phyloP scores from a whole-genome alignment of 1,140 invertebrate genomes.

The Halictus rubicundus region DNA sequence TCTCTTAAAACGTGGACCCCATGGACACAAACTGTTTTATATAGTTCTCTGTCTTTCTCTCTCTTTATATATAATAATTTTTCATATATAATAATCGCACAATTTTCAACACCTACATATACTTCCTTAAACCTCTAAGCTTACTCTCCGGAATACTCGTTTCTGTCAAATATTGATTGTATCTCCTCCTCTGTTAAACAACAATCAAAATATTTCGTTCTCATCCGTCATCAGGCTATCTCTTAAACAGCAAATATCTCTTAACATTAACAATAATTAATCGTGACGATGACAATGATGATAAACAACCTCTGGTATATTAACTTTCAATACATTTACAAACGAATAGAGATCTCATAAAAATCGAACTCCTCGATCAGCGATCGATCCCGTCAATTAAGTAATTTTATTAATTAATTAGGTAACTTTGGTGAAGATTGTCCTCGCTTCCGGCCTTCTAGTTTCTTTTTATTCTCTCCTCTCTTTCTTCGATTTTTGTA shows the following conservation, averaged over 20 bases:
- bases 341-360: constrained; percentile 19
- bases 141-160: background rate
- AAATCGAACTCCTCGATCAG: background rate
- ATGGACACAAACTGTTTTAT: constrained; percentile 20
- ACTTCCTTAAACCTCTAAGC: constrained; percentile 7
- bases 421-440: constrained; percentile 38
- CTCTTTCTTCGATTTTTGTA: background rate
- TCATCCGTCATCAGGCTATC: no score
- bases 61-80: background rate
- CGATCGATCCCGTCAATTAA: background rate
- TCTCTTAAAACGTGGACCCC: constrained; percentile 26
- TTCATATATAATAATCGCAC: background rate
- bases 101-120: constrained; percentile 16
- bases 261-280: constrained; percentile 34
- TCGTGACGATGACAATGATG: no score
- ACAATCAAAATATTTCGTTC: no score
- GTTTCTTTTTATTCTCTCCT: background rate
- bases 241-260: constrained; percentile 15
- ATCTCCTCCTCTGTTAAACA: background rate
- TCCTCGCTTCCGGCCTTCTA: constrained; percentile 23
- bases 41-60: background rate
- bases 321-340: constrained; percentile 5
- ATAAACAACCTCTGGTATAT: constrained; percentile 6
- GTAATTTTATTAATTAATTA: constrained; percentile 10
- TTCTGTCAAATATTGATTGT: background rate